Evolutionary conservation across 2,113 vertebrate species (phyloP).

Genomic region (Pagrus major): DNA sequence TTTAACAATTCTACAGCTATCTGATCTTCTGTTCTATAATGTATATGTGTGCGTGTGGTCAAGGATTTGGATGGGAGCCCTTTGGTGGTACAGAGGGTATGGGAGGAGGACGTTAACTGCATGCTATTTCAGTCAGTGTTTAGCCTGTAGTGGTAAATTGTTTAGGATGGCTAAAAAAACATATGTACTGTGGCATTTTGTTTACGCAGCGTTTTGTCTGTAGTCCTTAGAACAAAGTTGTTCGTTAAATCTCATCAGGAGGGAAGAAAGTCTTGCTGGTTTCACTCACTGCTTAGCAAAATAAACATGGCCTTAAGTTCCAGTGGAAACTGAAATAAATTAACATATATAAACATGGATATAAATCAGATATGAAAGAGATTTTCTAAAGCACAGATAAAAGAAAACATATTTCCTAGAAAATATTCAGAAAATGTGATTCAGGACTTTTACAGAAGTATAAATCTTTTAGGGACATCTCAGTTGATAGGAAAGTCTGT

Average conservation of each 20-base stretch:
- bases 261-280: background rate
- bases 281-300: background rate
- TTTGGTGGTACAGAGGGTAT: slow-evolving; percentile 39
- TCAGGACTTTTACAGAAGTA: slow-evolving; percentile 4
- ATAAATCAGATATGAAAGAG: slow-evolving; percentile 17
- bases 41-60: slow-evolving; percentile 29
- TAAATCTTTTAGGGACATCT: slow-evolving; percentile 35
- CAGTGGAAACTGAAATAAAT: background rate
- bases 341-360: background rate
- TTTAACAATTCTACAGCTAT: slow-evolving; percentile 22
- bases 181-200: slow-evolving; percentile 15
- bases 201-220: slow-evolving; percentile 32
- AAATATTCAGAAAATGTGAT: slow-evolving; percentile 34
- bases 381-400: background rate
- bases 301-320: slow-evolving; percentile 19
- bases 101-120: slow-evolving; percentile 24
- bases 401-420: background rate
- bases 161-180: slow-evolving; percentile 17
- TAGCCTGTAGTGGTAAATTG: slow-evolving; percentile 32
- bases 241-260: slow-evolving; percentile 19
- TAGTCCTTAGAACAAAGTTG: background rate
- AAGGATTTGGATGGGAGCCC: slow-evolving; percentile 18
- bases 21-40: slow-evolving; percentile 19
- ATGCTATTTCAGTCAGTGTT: slow-evolving; percentile 54
- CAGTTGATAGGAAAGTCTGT: background rate